phyloP scores from a whole-genome alignment of 92 coral and sea anemone genomes.

The Scolanthus callimorphus region DNA sequence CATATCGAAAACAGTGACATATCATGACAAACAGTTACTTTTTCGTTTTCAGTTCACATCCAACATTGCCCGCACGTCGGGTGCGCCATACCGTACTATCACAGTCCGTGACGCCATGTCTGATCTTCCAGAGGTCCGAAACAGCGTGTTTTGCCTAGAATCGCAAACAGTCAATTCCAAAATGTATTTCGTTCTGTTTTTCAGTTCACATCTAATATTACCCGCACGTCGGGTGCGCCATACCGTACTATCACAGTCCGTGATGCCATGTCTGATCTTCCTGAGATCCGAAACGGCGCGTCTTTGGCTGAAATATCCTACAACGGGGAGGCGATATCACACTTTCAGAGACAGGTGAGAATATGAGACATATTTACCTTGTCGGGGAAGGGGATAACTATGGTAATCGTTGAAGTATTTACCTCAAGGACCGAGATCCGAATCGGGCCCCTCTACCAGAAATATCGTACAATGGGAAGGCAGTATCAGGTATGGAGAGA shows the following conservation, averaged over 20 bases:
- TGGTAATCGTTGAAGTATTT: no score
- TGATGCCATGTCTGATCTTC: constrained; percentile 97
- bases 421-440: no score
- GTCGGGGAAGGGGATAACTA: no score
- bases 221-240: constrained; percentile 88
- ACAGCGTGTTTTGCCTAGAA: no score
- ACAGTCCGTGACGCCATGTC: constrained; percentile 98
- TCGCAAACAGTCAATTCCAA: no score
- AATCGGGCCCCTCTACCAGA: no score
- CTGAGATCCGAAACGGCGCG: constrained; percentile 91
- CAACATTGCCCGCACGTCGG: constrained; percentile 79
- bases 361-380: not conserved
- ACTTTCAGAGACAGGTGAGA: constrained; percentile 87
- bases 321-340: constrained; percentile 84
- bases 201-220: constrained; percentile 80
- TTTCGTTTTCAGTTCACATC: constrained; percentile 52
- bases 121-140: constrained; percentile 85
- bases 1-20: no score
- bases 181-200: no score
- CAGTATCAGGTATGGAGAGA: no score
- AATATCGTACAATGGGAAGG: no score
- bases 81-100: constrained; percentile 96
- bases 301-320: constrained; percentile 59
- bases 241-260: constrained; percentile 95
- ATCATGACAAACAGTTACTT: no score